Evolutionary conservation across 2,797 vertebrate species (phyloP), one percentile per base, ranked within the genome.

Genomic region (Gouania willdenowi): DNA sequence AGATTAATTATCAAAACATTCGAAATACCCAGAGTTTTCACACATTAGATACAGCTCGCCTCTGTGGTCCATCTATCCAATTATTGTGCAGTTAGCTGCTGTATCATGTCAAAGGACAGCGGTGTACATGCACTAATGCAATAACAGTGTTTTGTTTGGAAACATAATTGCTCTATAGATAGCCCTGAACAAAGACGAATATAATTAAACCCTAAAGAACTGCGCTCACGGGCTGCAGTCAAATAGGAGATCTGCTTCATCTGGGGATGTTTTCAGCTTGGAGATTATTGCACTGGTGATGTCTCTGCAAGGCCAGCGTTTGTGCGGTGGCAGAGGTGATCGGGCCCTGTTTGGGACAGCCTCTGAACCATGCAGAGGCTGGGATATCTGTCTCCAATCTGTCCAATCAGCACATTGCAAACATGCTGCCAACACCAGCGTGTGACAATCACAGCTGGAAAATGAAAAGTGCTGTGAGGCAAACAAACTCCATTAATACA

Each of bases 401-500:
- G 66, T 75, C 29, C 71, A 61, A 80, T 87, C 81, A 75, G 76
- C 80, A 80, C 64, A 77, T 70, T 40, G 8, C 67, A 71, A 66
- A 68, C 61, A 61, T 41, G 57, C 69, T 39, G 44, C 58, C n/a
- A 26, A 59, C 65, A 10, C 50, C 20, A 17, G 41, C 29, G 48
- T 49, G 53, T 56, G 74, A 78, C 80, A 75, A 75, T 85, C 80
- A 74, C 71, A 75, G 80, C 66, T 75, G 73, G 72, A 61, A 80
- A 86, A 83, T 83, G 71, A 71, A 77, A 86, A 81, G 68, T 58
- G 73, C 79, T 82, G 44, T 50, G 63, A 83, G 83, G 80, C 83
- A 84, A 81, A 85, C 77, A 80, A 66, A 83, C 71, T 73, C 75
- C 71, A 87, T 88, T 84, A 83, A 83, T 83, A 77, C 65, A 68